Conservation (phyloP, 2,888 invertebrate genomes). For the Habroteleia sp. region DNA sequence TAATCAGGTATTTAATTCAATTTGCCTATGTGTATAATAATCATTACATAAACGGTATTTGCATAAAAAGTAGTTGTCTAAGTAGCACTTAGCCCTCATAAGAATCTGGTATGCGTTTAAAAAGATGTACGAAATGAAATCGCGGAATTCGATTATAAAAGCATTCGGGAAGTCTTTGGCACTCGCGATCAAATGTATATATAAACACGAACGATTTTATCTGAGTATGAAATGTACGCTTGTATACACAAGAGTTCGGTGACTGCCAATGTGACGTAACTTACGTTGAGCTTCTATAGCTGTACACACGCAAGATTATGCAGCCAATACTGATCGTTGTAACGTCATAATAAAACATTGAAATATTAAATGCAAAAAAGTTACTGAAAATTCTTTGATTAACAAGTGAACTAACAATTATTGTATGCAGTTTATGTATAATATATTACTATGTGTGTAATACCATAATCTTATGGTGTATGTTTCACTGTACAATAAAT, state of each 20-base stretch:
- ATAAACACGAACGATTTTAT: constrained; percentile 38
- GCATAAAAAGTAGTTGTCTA: background rate
- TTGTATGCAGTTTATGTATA: no score
- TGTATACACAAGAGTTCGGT: constrained; percentile 50
- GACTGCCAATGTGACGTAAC: constrained; percentile 53
- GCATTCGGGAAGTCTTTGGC: constrained; percentile 55
- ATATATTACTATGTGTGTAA: no score
- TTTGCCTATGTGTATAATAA: background rate
- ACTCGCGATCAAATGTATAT: constrained; percentile 41
- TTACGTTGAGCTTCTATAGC: constrained; percentile 4
- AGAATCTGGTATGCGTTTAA: constrained; percentile 34
- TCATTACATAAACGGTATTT: background rate
- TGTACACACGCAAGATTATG: constrained; percentile 6
- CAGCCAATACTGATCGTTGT: constrained; percentile 5
- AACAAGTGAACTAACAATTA: no score
- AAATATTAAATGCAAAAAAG: no score
- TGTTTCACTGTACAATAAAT: no score
- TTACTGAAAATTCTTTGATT: no score
- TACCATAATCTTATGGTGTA: no score
- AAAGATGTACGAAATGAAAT: constrained; percentile 40
- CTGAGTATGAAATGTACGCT: constrained; percentile 16
- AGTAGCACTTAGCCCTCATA: background rate
- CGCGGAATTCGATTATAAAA: constrained; percentile 35
- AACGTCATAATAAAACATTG: no score
- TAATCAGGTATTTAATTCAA: constrained; percentile 10